A percentile compares a stretch with the other conserved stretches of the same genome.
These are phyloP conservation scores for Ceriagrion tenellum DNA, from an alignment of 2,888 invertebrate species.

Conservation along the genomic window DNA sequence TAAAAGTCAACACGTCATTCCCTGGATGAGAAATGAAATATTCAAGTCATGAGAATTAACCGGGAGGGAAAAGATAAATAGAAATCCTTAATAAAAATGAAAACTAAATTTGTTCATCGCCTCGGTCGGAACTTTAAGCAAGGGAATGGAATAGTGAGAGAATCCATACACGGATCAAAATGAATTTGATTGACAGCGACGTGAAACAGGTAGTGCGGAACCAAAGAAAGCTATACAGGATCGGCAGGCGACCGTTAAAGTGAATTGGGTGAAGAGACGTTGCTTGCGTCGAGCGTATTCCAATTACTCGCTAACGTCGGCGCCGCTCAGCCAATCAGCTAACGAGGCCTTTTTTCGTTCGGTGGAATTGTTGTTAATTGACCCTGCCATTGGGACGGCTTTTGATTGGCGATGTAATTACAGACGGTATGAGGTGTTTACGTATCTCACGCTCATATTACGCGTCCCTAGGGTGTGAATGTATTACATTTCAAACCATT, in stretches of 20 bases:
- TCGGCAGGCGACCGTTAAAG: not conserved
- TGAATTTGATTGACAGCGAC: not conserved
- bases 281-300: not conserved
- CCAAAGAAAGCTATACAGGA: not conserved
- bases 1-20: no score
- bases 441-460: not conserved
- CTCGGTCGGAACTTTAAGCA: no score
- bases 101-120: no score
- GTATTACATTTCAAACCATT: not conserved
- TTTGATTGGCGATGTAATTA: not conserved
- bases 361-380: not conserved
- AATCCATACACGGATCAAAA: not conserved
- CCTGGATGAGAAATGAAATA: no score
- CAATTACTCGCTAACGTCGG: not conserved
- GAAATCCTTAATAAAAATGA: no score
- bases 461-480: not conserved
- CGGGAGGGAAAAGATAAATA: no score
- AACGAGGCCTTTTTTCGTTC: not conserved
- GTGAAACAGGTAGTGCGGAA: not conserved
- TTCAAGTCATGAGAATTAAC: no score
- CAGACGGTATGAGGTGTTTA: not conserved
- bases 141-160: no score
- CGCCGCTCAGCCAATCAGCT: not conserved
- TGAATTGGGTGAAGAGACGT: no score
- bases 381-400: not conserved